Base-by-base conservation (phyloP, 2,888 invertebrate genomes). In the Pandemis cinnamomeana region DNA sequence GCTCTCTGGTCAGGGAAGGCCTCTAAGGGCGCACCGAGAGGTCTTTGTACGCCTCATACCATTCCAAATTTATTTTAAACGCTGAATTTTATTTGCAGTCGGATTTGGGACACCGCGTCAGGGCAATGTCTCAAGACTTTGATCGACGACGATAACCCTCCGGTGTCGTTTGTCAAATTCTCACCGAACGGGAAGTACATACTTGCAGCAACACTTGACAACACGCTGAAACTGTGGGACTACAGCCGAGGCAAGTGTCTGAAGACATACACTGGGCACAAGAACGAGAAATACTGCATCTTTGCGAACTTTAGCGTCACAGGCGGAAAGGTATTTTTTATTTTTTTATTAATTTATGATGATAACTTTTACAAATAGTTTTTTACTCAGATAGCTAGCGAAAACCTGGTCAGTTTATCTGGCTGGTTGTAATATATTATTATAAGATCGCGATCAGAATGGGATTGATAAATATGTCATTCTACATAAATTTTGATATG, bases 251-350 rank as follows among this genome's bases (percentile, higher is more conserved):
- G 99, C 78, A 98, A 99, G 95, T 99, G 99, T 90, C 94, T 99
- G 72, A 99, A 99, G 94, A 99, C 99, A 0, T 99, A 99, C 87
- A 97, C 97, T 0, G 99, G 99, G 5, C 99, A 99, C 90, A 98
- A 98, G 91, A 99, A 99, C 91, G 99, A 99, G 91, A 99, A 99
- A 89, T 99, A 99, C 91, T 99, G 99, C 89, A 99, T 99, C 89
- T 99, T 99, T 90, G 99, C 99, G 66, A 99, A 99, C 92, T 99
- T 99, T 91, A 99, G 99, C 51, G 99, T 99, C 7, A 99, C 99
- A 15, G 99, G 99, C 75, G 99, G 99, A 87, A 99, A 99, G 96
- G 98, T 98, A 88, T 8, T 5, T 2, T 27, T 27, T 42, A 36
- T 36, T 36, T 36, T 2, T 27, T 27, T 42, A 36, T 36, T 36